Conservation (phyloP, 2,888 invertebrate species). For the Phyllotreta cruciferae region DNA sequence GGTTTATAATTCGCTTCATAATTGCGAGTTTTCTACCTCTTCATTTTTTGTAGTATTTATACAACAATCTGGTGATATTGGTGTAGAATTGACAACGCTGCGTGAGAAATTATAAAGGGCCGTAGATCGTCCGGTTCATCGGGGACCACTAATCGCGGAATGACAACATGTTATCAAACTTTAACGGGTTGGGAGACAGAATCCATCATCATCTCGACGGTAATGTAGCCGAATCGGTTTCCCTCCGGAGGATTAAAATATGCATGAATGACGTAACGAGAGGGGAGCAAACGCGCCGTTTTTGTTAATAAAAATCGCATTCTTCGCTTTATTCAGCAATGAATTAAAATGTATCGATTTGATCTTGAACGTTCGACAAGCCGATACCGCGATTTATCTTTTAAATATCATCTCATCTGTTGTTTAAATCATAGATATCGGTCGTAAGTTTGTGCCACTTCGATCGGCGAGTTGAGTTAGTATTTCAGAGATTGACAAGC, state of each 20-base stretch:
- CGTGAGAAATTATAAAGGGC: conserved; percentile 36
- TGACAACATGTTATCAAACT: conserved; percentile 50
- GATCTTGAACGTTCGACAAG: conserved; percentile 13
- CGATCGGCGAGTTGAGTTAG: neutral
- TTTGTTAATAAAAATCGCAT: neutral
- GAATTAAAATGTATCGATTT: conserved; percentile 14
- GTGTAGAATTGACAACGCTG: conserved; percentile 15
- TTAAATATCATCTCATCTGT: conserved; percentile 16
- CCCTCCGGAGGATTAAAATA: conserved; percentile 40
- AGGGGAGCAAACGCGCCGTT: conserved; percentile 28
- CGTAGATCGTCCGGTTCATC: conserved; percentile 39
- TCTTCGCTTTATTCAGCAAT: conserved; percentile 1
- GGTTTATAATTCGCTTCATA: too few species aligned
- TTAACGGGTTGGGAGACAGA: conserved; percentile 46
- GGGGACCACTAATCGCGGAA: conserved; percentile 50
- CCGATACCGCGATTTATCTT: conserved; percentile 11
- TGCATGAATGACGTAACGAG: conserved; percentile 37
- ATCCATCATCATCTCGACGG: conserved; percentile 42
- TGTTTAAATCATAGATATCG: conserved; percentile 16
- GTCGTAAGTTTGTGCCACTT: conserved; percentile 3
- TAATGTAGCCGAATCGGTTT: conserved; percentile 41
- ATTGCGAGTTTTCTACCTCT: too few species aligned
- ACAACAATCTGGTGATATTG: too few species aligned
- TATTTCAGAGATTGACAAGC: too few species aligned
- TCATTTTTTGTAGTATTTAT: too few species aligned